Evolutionary conservation across 2,888 invertebrate genomes (phyloP), one percentile per base, ranked within the genome.

Genomic region (Linnaemya tessellans): DNA sequence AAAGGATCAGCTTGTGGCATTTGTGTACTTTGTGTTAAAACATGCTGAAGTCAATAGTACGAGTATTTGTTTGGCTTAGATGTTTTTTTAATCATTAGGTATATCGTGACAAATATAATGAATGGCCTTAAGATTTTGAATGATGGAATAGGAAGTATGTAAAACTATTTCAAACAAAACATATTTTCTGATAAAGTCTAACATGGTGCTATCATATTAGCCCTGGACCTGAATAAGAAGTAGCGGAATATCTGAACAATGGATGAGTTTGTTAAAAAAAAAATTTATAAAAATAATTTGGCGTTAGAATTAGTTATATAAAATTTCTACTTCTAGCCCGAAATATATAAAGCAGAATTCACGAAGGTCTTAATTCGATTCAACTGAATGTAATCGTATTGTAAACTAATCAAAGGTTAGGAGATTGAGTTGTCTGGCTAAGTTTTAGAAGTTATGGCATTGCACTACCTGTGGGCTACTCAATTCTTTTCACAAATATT

Each of bases 51-150:
- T 58, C 58, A 67, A 65, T 68, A n/a, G n/a, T 9, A 51, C n/a
- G 30, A 30, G 30, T 30, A n/a, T n/a, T 58, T 25, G 58, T 20
- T 64, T n/a, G 54, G 46, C 7, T 35, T n/a, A 18, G 35, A 8
- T 65, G 10, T 80, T 20, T 58, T 41, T 35, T 43, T 49, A 71
- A 35, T 43, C 38, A 67, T 54, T 35, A 65, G 25, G 3, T 13
- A 70, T 70, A 62, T 79, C 70, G 70, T 79, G 79, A 79, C 79
- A 79, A 79, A 79, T 54, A 54, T 51, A 80, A 80, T 70, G 62
- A 51, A 51, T 67, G 38, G 80, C 80, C 74, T 41, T 2, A 10
- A 25, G 30, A 73, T 65, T 18, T 38, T 20, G 49, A 54, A 43
- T n/a, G 15, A 11, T 11, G 15, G 11, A 15, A n/a, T 11, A 43